Evolutionary conservation across 2,888 invertebrate species (phyloP), one percentile per base, ranked within the genome.

Genomic region (Leuctra nigra): DNA sequence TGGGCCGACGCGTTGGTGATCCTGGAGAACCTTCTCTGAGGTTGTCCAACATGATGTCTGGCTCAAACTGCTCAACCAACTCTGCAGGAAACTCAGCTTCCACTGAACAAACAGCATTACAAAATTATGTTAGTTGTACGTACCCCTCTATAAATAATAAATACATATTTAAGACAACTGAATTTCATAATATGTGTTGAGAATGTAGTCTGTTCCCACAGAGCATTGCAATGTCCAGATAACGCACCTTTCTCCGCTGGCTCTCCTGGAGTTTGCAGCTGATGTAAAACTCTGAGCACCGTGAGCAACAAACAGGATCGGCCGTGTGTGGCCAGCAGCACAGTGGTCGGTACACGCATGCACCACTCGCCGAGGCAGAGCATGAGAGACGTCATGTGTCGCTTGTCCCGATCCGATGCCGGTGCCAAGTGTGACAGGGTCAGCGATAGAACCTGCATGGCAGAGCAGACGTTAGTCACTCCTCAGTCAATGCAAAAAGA

Each of bases 311-410:
- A 68, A 47, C 78, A 71, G 62, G 75, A 75, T 22, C 72, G 75
- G 55, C 75, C 68, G 55, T 66, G 64, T 41, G 63, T 64, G 20
- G 77, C 79, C 7, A 67, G 62, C n/a, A 71, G 64, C 23, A 66
- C 67, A 13, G 68, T 62, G 25, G 74, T 64, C 1, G 78, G 78
- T 57, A 95, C 81, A 48, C 86, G 80, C 81, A 96, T 92, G 55
- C 93, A 93, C 85, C 94, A 95, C 73, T 96, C 95, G 0, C 93
- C 92, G 59, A 97, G 76, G 68, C 93, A 91, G 56, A 95, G 81
- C 66, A 96, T 79, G 64, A 95, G 76, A 0, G 92, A 87, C 25
- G 88, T 84, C 13, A 88, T 80, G 55, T 92, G 72, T 57, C 89
- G 81, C 66, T 84, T 84, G 64, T 86, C 86, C 39, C 80, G 80